These are phyloP conservation scores for Mustela erminea DNA, from an alignment of 2,797 vertebrate genomes.

Conservation along the genomic window DNA sequence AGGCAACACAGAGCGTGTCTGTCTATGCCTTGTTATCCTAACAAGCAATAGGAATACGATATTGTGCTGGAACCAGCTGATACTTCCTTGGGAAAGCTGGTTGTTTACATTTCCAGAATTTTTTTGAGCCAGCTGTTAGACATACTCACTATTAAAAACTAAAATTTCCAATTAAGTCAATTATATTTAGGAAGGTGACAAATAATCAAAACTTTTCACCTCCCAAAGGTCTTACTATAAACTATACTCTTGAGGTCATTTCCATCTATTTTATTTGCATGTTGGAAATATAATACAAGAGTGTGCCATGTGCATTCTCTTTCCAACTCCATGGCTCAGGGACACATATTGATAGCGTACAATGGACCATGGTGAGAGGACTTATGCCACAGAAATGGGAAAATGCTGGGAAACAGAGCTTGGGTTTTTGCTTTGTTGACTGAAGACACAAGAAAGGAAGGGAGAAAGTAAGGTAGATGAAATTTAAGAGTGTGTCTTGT, in stretches of 20 bases:
- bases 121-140: background rate
- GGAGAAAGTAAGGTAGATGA: slow-evolving; percentile 29
- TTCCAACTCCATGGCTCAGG: background rate
- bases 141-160: background rate
- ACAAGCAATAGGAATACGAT: background rate
- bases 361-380: background rate
- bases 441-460: background rate
- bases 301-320: background rate
- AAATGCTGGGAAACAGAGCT: background rate
- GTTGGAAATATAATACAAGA: background rate
- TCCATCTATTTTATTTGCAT: background rate
- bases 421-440: background rate
- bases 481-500: background rate
- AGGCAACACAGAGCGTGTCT: background rate
- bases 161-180: background rate
- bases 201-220: background rate
- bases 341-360: background rate
- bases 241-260: background rate
- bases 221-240: background rate
- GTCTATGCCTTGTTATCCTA: background rate
- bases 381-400: background rate
- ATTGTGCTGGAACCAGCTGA: background rate
- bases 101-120: background rate
- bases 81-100: background rate
- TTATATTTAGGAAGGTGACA: slow-evolving; percentile 2